These are phyloP conservation scores for Microhierax caerulescens DNA, from an alignment of 2,797 vertebrate genomes.

Conservation along the genomic window DNA sequence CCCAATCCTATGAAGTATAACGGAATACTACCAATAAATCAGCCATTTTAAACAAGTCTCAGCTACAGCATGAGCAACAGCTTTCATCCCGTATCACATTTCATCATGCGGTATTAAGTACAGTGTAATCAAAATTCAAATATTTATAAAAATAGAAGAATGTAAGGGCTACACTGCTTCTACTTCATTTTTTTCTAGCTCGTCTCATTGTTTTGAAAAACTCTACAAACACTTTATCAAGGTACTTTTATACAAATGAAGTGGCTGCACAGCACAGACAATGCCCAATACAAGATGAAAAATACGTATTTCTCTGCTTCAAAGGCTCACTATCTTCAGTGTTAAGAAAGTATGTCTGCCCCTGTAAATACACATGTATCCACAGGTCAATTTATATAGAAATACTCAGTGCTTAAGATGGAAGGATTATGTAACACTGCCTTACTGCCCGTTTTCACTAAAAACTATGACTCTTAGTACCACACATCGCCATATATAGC, in stretches of 20 bases:
- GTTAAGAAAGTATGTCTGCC: background rate
- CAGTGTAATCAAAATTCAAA: constrained; percentile 66
- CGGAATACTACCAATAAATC: background rate
- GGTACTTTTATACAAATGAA: constrained; percentile 55
- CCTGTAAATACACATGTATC: background rate
- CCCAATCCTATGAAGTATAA: background rate
- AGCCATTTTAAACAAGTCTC: constrained; percentile 20
- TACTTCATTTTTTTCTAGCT: constrained; percentile 59
- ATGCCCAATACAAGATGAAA: constrained; percentile 19
- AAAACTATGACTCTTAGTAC: background rate
- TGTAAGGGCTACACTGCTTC: background rate
- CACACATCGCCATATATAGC: background rate
- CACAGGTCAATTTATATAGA: background rate
- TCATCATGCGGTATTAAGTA: constrained; percentile 58
- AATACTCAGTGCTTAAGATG: background rate
- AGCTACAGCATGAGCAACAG: background rate
- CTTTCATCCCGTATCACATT: constrained; percentile 62
- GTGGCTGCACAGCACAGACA: background rate
- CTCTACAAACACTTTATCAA: constrained; percentile 51
- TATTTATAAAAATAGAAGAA: constrained; percentile 71
- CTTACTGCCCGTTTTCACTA: background rate
- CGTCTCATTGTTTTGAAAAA: constrained; percentile 62
- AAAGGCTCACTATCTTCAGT: background rate
- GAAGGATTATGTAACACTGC: background rate
- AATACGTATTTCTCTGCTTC: background rate